Conservation (phyloP, 2,797 vertebrate genomes). For the Nasua narica region DNA sequence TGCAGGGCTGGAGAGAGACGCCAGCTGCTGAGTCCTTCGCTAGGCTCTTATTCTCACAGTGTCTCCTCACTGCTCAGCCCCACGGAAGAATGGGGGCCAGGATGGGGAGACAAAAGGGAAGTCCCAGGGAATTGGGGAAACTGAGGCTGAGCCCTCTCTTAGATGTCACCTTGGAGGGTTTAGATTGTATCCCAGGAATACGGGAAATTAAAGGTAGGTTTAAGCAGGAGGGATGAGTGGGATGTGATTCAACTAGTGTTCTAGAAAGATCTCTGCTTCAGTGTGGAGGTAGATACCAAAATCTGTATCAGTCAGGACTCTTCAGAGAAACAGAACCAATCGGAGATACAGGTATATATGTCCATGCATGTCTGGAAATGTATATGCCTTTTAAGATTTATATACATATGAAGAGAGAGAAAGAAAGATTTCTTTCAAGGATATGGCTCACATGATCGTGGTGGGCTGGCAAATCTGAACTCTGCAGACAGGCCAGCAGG, state of each 20-base stretch:
- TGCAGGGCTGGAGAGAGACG: background rate
- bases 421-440: background rate
- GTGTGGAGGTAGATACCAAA: background rate
- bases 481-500: background rate
- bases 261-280: background rate
- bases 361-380: background rate
- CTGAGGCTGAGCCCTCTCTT: background rate
- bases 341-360: no score
- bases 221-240: background rate
- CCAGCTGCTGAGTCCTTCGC: background rate
- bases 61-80: background rate
- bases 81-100: background rate
- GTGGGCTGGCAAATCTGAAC: background rate
- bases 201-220: background rate
- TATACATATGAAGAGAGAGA: no score
- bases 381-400: background rate
- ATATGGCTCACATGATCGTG: background rate
- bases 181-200: background rate
- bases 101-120: accelerated
- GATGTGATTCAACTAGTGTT: background rate
- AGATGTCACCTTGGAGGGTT: background rate
- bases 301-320: background rate
- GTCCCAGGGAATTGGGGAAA: background rate
- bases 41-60: background rate
- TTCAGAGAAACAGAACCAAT: background rate